Base-by-base conservation (phyloP, 1,140 invertebrate species). In the Choristoneura fumiferana region DNA sequence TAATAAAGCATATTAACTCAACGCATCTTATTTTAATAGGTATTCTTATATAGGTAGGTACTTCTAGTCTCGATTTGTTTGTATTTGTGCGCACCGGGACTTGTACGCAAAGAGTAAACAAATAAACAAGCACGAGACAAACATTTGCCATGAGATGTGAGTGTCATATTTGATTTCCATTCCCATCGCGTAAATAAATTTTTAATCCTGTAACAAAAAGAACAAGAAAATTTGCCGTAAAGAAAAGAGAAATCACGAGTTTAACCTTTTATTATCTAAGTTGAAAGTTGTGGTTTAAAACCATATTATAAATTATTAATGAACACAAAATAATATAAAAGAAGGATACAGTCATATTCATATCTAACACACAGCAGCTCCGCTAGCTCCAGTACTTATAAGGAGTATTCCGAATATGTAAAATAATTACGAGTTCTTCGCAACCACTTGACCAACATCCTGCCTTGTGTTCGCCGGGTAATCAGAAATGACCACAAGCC, bases 1-100 rank as follows among this genome's bases (percentile, higher is more conserved):
- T n/a, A 29, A 29, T 76, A 63, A 71, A 79, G 81, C 82, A 55
- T 49, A 59, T n/a, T n/a, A n/a, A n/a, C n/a, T n/a, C n/a, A n/a
- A n/a, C n/a, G n/a, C n/a, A n/a, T n/a, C n/a, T n/a, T n/a, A n/a
- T 49, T 36, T 58, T 36, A 43, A 15, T 43, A 62, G 13, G 18
- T 58, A 35, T 49, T 22, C n/a, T 49, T 12, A 22, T 17, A 3
- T 29, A 49, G 22, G 43, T 22, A 22, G 17, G 17, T 8, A 49
- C 22, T 33, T 29, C 1, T 29, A 49, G 22, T n/a, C 4, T n/a
- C 12, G 5, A 49, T 49, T 49, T 22, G 43, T 49, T 49, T 49
- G 43, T 22, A 29, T 49, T 33, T 22, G 22, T 5, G 22, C 43
- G 9, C 43, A 49, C 18, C 10, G 43, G 18, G 12, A 45, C 17